phyloP scores from a whole-genome alignment of 2,113 vertebrate genomes.

The Grallaria varia region DNA sequence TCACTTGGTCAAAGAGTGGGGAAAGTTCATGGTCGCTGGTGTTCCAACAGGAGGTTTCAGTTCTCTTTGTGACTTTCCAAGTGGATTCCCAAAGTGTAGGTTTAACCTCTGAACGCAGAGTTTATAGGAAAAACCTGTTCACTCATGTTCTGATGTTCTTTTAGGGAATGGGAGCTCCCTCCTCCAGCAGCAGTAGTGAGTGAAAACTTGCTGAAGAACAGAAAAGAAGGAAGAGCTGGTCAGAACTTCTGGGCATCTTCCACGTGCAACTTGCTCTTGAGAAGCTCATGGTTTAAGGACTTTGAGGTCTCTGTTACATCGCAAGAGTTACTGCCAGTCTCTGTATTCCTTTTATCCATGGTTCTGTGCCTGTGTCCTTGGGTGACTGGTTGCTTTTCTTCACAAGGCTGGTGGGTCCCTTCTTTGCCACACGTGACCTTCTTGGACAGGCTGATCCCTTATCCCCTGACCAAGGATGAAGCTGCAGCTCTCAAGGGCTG shows the following conservation, averaged over 20 bases:
- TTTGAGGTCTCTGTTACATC: neutral
- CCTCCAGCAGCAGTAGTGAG: neutral
- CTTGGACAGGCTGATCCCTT: neutral
- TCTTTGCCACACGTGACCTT: neutral
- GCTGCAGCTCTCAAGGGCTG: neutral
- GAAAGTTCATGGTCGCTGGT: fast-evolving
- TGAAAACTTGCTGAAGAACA: neutral
- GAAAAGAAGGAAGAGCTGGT: neutral
- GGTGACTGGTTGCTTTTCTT: neutral
- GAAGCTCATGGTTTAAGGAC: neutral
- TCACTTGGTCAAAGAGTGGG: neutral
- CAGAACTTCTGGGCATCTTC: neutral
- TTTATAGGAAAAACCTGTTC: neutral
- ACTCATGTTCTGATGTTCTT: neutral
- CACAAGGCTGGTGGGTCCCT: neutral
- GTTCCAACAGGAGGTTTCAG: neutral
- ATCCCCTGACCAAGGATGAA: neutral
- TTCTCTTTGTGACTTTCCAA: neutral
- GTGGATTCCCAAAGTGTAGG: neutral
- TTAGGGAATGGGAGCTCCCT: neutral
- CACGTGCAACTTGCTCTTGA: fast-evolving
- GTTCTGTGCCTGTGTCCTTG: neutral
- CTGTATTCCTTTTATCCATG: neutral
- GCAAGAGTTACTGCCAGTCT: neutral
- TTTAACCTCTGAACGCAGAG: neutral